These are phyloP conservation scores for Pangasius mekongensis DNA, from an alignment of 2,797 vertebrate genomes.

Conservation along the genomic window DNA sequence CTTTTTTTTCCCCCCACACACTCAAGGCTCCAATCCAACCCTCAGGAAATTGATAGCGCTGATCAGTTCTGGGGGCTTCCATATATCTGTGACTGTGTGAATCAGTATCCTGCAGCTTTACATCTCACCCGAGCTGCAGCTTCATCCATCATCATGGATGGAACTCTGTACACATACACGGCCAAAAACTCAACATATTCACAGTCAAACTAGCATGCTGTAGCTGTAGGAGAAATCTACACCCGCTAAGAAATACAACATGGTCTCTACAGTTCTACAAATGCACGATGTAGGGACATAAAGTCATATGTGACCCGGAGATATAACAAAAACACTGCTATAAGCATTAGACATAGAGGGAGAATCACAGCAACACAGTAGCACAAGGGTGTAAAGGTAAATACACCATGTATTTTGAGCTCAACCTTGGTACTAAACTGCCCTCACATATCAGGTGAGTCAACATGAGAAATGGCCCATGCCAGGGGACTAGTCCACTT, in stretches of 20 bases:
- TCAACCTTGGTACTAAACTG: constrained; percentile 38
- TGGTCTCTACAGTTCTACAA: neutral
- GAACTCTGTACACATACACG: constrained; percentile 16
- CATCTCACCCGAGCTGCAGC: constrained; percentile 43
- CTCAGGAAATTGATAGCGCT: constrained; percentile 57
- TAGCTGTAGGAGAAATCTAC: neutral
- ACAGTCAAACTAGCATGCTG: constrained; percentile 3
- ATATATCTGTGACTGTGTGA: constrained; percentile 47
- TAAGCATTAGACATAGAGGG: neutral
- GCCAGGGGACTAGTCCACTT: constrained; percentile 39
- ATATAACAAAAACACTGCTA: neutral
- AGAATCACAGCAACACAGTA: neutral
- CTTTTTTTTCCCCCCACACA: constrained; percentile 2
- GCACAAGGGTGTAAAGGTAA: constrained; percentile 31
- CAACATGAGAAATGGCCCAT: constrained; percentile 44
- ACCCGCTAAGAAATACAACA: constrained; percentile 4
- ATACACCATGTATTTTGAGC: constrained; percentile 35
- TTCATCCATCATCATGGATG: constrained; percentile 45
- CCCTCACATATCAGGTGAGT: constrained; percentile 44
- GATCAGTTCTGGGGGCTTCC: constrained; percentile 53
- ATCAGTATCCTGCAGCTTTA: constrained; percentile 45
- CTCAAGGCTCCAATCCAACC: constrained; percentile 44
- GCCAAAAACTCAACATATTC: constrained; percentile 11
- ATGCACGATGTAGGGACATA: neutral
- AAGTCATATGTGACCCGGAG: neutral